Base-by-base conservation (phyloP, 2,888 invertebrate genomes). In the Tetropium fuscum region DNA sequence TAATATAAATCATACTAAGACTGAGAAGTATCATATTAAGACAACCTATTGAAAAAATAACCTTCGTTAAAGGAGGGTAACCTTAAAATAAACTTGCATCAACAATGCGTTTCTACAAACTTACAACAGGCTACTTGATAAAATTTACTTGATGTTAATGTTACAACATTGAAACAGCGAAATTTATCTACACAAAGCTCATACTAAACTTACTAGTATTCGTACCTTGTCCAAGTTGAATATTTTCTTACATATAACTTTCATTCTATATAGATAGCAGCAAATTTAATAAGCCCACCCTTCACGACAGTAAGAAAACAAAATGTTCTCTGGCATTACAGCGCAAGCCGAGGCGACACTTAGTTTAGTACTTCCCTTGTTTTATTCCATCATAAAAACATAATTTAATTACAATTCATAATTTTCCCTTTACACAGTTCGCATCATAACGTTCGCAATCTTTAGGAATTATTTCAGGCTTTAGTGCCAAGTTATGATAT, bases 261-360 rank as follows among this genome's bases (percentile, higher is more conserved):
- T 60, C 55, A 60, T 56, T 45, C 41, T 59, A n/a, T n/a, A n/a
- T n/a, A n/a, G n/a, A n/a, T n/a, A 13, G 8, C 34, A 27, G 11
- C 13, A 30, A 41, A 27, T 22, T 27, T 41, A 16, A 30, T 48
- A 36, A 20, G 2, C 18, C n/a, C 27, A 10, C 32, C 2, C 22
- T 36, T 38, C 48, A 34, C 22, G 10, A 27, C 44, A 1, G n/a
- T 15, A 19, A 34, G 19, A 48, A 20, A 20, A 41, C 20, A 13
- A 34, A 34, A 36, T 22, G 2, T 45, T 16, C n/a, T 48, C 48
- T 36, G 25, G 16, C 22, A 13, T 36, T 8, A 20, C 2, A 34
- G 2, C 11, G 3, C 11, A 15, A 36, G 8, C 15, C 34, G 10
- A 4, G 22, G 32, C 36, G 22, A 15, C 48, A 48, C 20, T 15